phyloP scores from a whole-genome alignment of 2,797 vertebrate genomes.

The Micropoecilia bifurca region DNA sequence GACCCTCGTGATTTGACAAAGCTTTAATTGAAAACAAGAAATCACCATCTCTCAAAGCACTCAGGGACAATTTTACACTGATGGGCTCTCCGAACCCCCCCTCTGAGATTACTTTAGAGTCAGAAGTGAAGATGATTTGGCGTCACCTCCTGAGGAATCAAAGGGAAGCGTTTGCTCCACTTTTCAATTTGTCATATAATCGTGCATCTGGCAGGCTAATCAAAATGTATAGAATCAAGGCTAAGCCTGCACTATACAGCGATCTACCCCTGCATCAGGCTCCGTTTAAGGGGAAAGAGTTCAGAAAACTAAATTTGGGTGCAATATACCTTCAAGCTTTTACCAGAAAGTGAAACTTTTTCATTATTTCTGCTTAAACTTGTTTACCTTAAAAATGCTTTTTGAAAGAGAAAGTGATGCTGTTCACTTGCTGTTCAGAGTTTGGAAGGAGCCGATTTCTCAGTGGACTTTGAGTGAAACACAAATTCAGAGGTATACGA shows the following conservation, averaged over 20 bases:
- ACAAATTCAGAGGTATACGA: constrained; percentile 29
- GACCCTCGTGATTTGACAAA: constrained; percentile 52
- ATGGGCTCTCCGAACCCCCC: constrained; percentile 53
- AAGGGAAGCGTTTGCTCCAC: background rate
- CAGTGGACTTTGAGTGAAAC: constrained; percentile 19
- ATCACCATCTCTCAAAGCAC: constrained; percentile 62
- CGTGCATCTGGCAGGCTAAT: constrained; percentile 14
- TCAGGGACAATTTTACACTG: constrained; percentile 68
- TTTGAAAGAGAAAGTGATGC: background rate
- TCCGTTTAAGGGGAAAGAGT: background rate
- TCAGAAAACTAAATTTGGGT: background rate
- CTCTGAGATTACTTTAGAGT: constrained; percentile 59
- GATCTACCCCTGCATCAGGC: background rate
- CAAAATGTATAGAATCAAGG: constrained; percentile 1
- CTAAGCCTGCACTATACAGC: background rate
- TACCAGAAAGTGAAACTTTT: background rate
- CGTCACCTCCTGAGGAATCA: constrained; percentile 35
- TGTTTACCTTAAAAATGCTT: background rate
- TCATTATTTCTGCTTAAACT: background rate
- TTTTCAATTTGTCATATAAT: constrained; percentile 21
- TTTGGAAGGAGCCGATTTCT: constrained; percentile 26
- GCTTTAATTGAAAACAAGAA: constrained; percentile 72
- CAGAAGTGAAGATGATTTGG: constrained; percentile 47
- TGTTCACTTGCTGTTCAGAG: background rate
- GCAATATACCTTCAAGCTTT: background rate